Evolutionary conservation across 2,888 invertebrate genomes (phyloP).

Genomic region (Nomada fucata): DNA sequence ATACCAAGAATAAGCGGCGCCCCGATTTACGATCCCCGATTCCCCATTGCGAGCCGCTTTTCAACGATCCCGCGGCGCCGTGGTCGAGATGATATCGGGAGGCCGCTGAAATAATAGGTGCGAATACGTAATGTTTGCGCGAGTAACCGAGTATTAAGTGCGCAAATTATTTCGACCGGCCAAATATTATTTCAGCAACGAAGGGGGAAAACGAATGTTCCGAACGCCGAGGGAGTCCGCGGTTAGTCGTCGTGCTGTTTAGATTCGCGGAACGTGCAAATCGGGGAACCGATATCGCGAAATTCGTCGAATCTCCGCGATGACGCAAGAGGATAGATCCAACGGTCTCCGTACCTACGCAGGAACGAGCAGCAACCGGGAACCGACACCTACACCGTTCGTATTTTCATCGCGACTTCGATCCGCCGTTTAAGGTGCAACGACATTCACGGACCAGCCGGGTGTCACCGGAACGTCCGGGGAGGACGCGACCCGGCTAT

Average conservation of each 20-base stretch:
- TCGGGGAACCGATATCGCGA: no score
- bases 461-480: background rate
- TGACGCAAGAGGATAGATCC: background rate
- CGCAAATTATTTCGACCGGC: background rate
- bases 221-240: background rate
- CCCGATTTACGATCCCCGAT: no score
- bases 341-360: background rate
- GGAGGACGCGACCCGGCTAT: slow-evolving; percentile 20
- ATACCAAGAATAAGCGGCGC: no score
- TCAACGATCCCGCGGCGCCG: background rate
- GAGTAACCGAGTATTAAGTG: background rate
- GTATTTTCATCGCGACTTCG: background rate
- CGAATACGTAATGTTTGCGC: background rate
- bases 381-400: background rate
- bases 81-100: background rate
- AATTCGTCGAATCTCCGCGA: background rate
- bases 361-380: background rate
- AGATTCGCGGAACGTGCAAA: slow-evolving; percentile 1
- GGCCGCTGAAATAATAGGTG: background rate
- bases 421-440: slow-evolving; percentile 20
- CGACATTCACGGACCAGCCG: background rate
- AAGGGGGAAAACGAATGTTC: slow-evolving; percentile 38
- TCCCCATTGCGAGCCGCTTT: background rate
- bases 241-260: slow-evolving; percentile 43
- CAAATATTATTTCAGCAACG: slow-evolving; percentile 63